Conservation (phyloP, 2,797 vertebrate species). For the Phrynocephalus vlangalii region DNA sequence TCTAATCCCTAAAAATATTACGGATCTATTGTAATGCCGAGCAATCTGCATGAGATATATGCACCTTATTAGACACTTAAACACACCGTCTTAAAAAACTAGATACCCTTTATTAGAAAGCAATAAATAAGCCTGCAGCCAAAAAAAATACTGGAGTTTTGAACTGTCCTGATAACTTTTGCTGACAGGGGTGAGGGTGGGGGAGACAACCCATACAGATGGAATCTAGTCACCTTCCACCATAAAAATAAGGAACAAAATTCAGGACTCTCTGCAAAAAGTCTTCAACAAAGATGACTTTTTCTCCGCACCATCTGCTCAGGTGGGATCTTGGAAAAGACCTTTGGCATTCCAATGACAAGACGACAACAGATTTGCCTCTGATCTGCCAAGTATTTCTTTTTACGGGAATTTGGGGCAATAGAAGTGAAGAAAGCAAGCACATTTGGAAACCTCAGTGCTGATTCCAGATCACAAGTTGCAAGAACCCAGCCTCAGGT, state of each 20-base stretch:
- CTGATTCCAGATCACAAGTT: not conserved
- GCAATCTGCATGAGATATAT: conserved; percentile 46
- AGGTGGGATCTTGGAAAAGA: not conserved
- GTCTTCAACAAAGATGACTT: conserved; percentile 3
- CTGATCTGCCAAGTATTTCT: conserved; percentile 17
- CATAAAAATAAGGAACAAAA: not conserved
- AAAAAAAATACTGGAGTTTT: conserved; percentile 13
- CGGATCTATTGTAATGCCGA: conserved; percentile 39
- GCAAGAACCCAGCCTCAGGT: not conserved
- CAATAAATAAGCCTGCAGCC: conserved; percentile 31
- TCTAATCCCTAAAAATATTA: conserved; percentile 12
- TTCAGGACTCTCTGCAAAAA: conserved; percentile 1
- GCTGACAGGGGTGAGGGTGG: too few relatives aligned
- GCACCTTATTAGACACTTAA: conserved; percentile 47
- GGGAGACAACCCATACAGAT: not conserved
- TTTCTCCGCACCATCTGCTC: not conserved
- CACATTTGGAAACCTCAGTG: not conserved
- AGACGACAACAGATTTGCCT: not conserved
- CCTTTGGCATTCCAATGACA: conserved; percentile 27
- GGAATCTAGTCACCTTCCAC: not conserved
- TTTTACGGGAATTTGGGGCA: too few relatives aligned
- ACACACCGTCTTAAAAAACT: conserved; percentile 23
- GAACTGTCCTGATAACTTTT: conserved; percentile 1
- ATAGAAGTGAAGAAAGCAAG: not conserved
- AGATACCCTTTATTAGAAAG: conserved; percentile 15